Evolutionary conservation across 2,797 vertebrate genomes (phyloP).

Genomic region (Leuciscus waleckii): DNA sequence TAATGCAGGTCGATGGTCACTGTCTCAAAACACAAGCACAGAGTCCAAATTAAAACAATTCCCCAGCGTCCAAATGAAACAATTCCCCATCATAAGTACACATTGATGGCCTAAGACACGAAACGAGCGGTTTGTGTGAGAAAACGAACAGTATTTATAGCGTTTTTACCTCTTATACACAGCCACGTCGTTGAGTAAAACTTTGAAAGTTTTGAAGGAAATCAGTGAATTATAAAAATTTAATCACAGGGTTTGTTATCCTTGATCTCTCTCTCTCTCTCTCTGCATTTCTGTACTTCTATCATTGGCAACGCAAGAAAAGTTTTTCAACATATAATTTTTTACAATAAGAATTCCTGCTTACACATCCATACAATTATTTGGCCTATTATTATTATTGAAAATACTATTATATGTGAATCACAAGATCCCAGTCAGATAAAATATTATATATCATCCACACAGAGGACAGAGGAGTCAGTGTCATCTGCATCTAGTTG

Average conservation of each 20-base stretch:
- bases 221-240: background rate
- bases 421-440: background rate
- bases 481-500: background rate
- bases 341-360: background rate
- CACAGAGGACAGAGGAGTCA: conserved; percentile 6
- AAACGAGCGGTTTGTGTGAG: too few species aligned
- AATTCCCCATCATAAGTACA: too few species aligned
- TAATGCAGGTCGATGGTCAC: too few species aligned
- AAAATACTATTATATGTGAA: background rate
- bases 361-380: background rate
- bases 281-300: background rate
- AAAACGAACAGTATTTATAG: too few species aligned
- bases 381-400: background rate
- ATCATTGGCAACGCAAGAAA: background rate
- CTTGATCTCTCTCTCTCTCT: background rate
- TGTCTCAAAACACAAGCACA: too few species aligned
- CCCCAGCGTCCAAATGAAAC: too few species aligned
- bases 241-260: background rate
- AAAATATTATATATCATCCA: background rate
- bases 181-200: background rate
- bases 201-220: background rate
- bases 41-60: too few species aligned
- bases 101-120: too few species aligned
- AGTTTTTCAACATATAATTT: background rate
- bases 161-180: too few species aligned